Percentiles rank a stretch among this genome's conserved stretches.
Conservation (phyloP, 2,113 vertebrate species). For the Noctilio leporinus region DNA sequence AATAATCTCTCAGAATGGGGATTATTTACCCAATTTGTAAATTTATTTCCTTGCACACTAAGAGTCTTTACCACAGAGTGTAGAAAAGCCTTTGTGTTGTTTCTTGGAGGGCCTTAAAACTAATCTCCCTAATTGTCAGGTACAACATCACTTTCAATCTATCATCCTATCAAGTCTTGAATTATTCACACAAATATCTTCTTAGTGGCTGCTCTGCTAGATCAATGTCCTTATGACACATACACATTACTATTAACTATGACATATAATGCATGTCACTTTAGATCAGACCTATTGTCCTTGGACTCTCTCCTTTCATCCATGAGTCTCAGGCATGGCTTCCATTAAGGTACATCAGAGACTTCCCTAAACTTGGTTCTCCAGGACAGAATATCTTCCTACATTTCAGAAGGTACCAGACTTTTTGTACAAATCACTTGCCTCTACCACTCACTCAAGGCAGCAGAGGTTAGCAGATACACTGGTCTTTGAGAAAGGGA, state of each 20-base stretch:
- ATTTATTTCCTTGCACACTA: background rate
- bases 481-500: background rate
- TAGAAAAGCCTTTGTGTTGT: background rate
- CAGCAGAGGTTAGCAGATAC: background rate
- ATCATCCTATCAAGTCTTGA: background rate
- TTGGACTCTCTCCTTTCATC: background rate
- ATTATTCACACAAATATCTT: background rate
- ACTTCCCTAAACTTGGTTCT: background rate
- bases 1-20: background rate
- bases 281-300: background rate
- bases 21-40: background rate
- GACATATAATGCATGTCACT: background rate
- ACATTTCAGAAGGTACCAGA: background rate
- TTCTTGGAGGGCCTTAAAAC: background rate
- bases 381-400: background rate
- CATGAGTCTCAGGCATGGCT: background rate
- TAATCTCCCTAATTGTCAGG: background rate
- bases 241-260: background rate
- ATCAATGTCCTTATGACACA: background rate
- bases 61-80: background rate
- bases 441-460: background rate
- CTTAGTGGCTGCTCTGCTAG: background rate
- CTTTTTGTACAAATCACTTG: background rate
- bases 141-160: background rate
- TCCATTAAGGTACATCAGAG: background rate